These are phyloP conservation scores for Pteria penguin DNA, from an alignment of 2,888 invertebrate species.

Conservation along the genomic window DNA sequence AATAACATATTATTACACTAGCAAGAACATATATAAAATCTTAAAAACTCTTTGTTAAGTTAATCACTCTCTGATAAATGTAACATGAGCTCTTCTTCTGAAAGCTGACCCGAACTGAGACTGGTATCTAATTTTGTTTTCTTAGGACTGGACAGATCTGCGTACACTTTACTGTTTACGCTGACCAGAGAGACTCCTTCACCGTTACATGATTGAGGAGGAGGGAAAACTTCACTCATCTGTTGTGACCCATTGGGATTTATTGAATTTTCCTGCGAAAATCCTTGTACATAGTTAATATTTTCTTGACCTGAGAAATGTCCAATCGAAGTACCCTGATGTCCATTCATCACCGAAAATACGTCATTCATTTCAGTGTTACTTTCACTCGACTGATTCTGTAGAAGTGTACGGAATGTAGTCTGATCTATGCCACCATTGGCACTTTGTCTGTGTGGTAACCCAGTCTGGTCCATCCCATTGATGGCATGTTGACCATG, in stretches of 20 bases:
- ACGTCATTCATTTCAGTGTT: conserved; percentile 35
- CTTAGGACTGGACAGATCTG: neutral
- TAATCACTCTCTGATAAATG: conserved; percentile 24
- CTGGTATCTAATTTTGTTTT: neutral
- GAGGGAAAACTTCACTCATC: conserved; percentile 17
- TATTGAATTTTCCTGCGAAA: too few relatives aligned
- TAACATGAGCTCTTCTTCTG: conserved; percentile 13
- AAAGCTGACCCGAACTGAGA: conserved; percentile 3
- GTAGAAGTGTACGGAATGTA: neutral
- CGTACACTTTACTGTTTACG: neutral
- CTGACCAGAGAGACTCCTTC: neutral
- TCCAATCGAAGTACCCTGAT: neutral
- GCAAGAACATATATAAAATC: too few relatives aligned
- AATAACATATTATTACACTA: too few relatives aligned
- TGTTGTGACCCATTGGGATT: conserved; percentile 3
- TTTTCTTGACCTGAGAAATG: neutral
- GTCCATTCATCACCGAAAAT: conserved; percentile 22
- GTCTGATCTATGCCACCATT: neutral
- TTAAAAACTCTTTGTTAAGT: too few relatives aligned
- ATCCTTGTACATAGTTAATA: neutral
- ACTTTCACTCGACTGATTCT: neutral
- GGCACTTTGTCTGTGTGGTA: neutral
- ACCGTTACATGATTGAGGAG: neutral
- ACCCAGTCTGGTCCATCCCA: neutral
- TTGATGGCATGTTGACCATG: neutral